Evolutionary conservation across 2,113 vertebrate species (phyloP).

Genomic region (Emydura subglobosa): DNA sequence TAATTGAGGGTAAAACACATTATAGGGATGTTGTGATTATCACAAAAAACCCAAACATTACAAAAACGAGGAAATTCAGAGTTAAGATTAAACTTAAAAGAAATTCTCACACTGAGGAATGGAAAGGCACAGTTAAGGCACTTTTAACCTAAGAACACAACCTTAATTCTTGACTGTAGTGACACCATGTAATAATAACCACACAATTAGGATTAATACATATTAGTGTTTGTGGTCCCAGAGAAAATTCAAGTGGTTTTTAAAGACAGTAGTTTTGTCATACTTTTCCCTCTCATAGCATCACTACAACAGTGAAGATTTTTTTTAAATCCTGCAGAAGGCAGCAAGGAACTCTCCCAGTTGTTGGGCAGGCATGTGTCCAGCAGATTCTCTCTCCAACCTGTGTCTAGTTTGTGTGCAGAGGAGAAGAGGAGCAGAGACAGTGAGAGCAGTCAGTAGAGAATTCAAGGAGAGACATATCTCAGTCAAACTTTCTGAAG

Average conservation of each 20-base stretch:
- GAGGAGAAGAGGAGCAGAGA: neutral
- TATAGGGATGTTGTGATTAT: neutral
- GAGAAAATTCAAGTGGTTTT: neutral
- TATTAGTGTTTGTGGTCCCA: neutral
- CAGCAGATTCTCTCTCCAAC: too few relatives aligned
- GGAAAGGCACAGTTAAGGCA: neutral
- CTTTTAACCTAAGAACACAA: neutral
- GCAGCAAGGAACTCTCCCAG: too few relatives aligned
- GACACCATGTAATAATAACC: neutral
- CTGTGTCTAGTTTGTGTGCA: too few relatives aligned
- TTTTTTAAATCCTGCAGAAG: too few relatives aligned
- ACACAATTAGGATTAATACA: too few relatives aligned
- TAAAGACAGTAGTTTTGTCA: neutral
- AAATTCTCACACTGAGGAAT: neutral
- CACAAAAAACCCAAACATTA: neutral
- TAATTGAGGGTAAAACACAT: neutral
- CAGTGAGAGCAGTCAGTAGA: neutral
- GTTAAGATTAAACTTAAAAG: neutral
- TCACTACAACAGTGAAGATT: neutral
- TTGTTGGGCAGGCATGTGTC: too few relatives aligned
- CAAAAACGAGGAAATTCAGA: neutral
- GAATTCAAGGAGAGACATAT: neutral
- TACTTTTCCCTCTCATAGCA: neutral
- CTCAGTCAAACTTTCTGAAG: neutral
- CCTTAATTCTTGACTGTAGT: neutral